Evolutionary conservation across 2,797 vertebrate genomes (phyloP).

Genomic region (Adelosebastes latens): DNA sequence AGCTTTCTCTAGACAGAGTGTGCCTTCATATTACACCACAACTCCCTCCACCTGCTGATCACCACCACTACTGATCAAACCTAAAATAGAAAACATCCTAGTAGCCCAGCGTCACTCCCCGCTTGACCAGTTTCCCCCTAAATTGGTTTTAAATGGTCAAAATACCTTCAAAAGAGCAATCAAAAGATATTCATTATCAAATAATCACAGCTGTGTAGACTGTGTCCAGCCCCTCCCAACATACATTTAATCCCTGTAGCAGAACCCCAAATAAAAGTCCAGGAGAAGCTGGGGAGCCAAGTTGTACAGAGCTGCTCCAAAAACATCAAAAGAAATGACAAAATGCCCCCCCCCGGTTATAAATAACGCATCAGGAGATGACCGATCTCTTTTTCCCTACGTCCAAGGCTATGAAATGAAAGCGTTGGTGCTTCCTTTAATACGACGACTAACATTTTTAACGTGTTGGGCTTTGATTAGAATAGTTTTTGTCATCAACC

Average conservation of each 20-base stretch:
- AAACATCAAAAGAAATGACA: conserved; percentile 53
- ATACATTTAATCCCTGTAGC: conserved; percentile 34
- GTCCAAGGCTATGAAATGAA: conserved; percentile 33
- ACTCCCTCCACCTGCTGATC: conserved; percentile 40
- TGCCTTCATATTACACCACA: conserved; percentile 48
- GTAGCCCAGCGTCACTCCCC: conserved; percentile 19
- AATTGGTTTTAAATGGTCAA: conserved; percentile 23
- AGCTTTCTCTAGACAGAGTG: conserved; percentile 57
- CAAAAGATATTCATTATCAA: conserved; percentile 47
- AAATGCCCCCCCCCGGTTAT: conserved; percentile 68
- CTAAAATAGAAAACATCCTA: conserved; percentile 50
- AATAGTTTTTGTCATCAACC: conserved; percentile 30
- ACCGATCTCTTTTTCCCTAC: conserved; percentile 22
- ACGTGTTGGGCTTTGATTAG: conserved; percentile 36
- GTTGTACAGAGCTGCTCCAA: conserved; percentile 39
- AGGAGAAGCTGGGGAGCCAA: conserved; percentile 17
- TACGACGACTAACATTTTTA: conserved; percentile 37
- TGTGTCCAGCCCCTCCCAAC: conserved; percentile 6
- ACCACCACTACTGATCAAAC: conserved; percentile 57
- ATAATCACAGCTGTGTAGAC: conserved; percentile 53
- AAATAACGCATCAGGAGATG: conserved; percentile 71
- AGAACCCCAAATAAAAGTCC: conserved; percentile 24
- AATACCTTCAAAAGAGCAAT: conserved; percentile 48
- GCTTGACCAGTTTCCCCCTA: neutral
- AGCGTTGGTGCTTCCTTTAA: conserved; percentile 62